Base-by-base conservation (phyloP, 2,113 vertebrate species). In the Alligator mississippiensis region DNA sequence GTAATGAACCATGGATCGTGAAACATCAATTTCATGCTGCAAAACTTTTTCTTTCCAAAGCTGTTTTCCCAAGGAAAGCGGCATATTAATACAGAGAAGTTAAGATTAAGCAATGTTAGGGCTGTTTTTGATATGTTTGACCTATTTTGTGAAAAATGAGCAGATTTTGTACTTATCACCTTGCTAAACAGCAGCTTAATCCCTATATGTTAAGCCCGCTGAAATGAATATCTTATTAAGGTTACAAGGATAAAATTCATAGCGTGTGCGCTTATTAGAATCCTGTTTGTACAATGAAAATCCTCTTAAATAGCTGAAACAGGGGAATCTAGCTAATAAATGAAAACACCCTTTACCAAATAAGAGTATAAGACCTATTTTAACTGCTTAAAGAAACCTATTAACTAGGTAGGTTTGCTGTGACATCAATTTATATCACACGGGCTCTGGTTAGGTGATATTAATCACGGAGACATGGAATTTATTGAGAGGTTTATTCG, bases 381-480 rank as follows among this genome's bases (percentile, higher is more conserved):
- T 79, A 95, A 85, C 88, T 88, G 11, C 59, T 93, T 84, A 63
- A 94, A 85, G n/a, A 90, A 92, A 88, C n/a, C 28, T 91, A 66
- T 91, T 85, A 75, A 57, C 72, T 68, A 15, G 61, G 12, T 60
- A 60, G 59, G 27, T 92, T 90, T 85, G 61, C 75, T 55, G 17
- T 0, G 0, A 27, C 25, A 66, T 60, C 28, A 25, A 61, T 58
- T 64, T 58, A 87, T 66, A 68, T 61, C 16, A n/a, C 64, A 72
- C 18, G 17, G 90, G 22, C n/a, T 84, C 11, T 19, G 38, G 64
- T 89, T 18, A 25, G 0, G 86, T 77, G 82, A 85, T 81, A 72
- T 85, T 85, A 92, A 85, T 85, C 78, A 85, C 70, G 82, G 28
- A 34, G 27, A 58, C 61, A 70, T 57, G 78, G 79, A 88, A 47